These are phyloP conservation scores for Bos javanicus DNA, from an alignment of 2,113 vertebrate genomes.

Conservation along the genomic window DNA sequence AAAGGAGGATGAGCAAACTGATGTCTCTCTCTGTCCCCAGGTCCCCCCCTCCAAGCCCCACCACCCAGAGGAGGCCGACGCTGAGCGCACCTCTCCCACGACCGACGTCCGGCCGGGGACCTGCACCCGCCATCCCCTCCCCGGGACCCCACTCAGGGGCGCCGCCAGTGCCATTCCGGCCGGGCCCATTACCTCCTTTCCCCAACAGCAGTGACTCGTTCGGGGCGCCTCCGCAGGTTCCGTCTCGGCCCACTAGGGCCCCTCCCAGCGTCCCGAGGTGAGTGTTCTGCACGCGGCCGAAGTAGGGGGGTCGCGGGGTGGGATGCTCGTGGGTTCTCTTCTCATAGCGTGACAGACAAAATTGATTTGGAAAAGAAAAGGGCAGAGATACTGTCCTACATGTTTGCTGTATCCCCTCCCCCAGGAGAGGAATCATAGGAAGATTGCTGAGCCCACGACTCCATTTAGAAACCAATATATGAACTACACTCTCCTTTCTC, in stretches of 20 bases:
- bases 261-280: conserved; percentile 91
- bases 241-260: conserved; percentile 80
- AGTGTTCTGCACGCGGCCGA: conserved; percentile 12
- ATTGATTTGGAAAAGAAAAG: not conserved
- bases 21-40: conserved; percentile 74
- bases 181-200: conserved; percentile 73
- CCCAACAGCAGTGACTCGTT: conserved; percentile 81
- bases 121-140: conserved; percentile 80
- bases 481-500: not conserved
- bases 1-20: not conserved
- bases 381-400: accelerated
- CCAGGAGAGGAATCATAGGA: not conserved
- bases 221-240: conserved; percentile 78
- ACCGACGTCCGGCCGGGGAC: conserved; percentile 78
- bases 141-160: conserved; percentile 82
- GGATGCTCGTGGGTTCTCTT: conserved; percentile 63
- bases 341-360: conserved; percentile 62
- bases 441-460: not conserved
- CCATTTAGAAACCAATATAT: not conserved
- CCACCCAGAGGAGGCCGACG: conserved; percentile 82
- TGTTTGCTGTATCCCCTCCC: not conserved
- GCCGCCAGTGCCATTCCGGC: conserved; percentile 82
- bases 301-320: accelerated
- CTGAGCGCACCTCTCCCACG: conserved; percentile 71
- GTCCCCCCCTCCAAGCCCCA: conserved; percentile 90